Evolutionary conservation across 2,888 invertebrate genomes (phyloP).

Genomic region (Clitarchus hookeri): DNA sequence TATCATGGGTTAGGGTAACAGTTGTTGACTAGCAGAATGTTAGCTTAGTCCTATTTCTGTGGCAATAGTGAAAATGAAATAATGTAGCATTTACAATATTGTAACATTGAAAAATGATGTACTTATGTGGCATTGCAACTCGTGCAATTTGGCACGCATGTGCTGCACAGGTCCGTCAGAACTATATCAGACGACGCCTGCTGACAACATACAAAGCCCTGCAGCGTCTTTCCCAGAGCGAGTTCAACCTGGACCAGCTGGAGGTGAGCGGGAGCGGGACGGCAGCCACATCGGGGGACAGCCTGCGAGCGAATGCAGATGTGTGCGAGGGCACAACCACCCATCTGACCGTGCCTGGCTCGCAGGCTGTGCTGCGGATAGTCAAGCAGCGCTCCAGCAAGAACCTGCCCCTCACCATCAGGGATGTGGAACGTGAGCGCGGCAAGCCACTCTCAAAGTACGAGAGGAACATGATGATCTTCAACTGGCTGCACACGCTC

Average conservation of each 20-base stretch:
- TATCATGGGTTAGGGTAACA: too few species aligned
- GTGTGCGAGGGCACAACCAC: not conserved
- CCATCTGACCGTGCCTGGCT: slow-evolving; percentile 49
- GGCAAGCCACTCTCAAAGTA: slow-evolving; percentile 86
- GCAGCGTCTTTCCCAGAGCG: slow-evolving; percentile 81
- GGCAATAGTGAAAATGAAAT: too few species aligned
- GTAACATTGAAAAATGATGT: too few species aligned
- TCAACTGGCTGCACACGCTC: slow-evolving; percentile 89
- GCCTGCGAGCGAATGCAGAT: not conserved
- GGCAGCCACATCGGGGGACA: not conserved
- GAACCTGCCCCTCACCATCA: slow-evolving; percentile 69
- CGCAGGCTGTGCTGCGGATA: slow-evolving; percentile 53
- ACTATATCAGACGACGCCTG: slow-evolving; percentile 76
- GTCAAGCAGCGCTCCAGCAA: slow-evolving; percentile 56
- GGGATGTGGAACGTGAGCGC: slow-evolving; percentile 79
- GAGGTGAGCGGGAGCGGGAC: slow-evolving; percentile 62
- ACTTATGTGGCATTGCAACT: too few species aligned
- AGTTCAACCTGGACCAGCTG: slow-evolving; percentile 77
- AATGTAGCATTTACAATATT: too few species aligned
- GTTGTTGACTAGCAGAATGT: too few species aligned
- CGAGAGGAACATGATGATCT: slow-evolving; percentile 94
- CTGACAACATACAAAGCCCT: slow-evolving; percentile 80
- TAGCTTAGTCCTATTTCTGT: too few species aligned
- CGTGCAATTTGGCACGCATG: too few species aligned
- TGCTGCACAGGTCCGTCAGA: slow-evolving; percentile 69